These are phyloP conservation scores for Silurus aristotelis DNA, from an alignment of 2,797 vertebrate genomes.

Conservation along the genomic window DNA sequence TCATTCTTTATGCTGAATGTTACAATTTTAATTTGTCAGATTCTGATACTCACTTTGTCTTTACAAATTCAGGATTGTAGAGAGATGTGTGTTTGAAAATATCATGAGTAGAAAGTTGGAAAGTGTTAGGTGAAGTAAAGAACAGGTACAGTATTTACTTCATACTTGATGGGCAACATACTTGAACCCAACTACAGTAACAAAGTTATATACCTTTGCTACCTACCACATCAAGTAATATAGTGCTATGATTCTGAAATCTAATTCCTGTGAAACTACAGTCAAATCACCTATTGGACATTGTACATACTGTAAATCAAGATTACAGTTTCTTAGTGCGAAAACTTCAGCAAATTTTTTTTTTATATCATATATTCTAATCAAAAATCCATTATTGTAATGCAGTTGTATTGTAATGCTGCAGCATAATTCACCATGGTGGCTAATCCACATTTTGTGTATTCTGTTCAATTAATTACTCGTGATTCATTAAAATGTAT, in stretches of 20 bases:
- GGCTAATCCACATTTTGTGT: constrained; percentile 18
- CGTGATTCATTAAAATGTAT: constrained; percentile 5
- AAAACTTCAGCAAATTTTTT: not conserved
- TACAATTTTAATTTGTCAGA: not conserved
- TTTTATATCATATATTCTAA: not conserved
- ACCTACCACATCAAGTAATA: not conserved
- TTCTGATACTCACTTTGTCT: not conserved
- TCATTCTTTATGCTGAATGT: not conserved
- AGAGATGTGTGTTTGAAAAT: not conserved
- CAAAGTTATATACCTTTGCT: not conserved
- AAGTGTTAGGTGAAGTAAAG: not conserved
- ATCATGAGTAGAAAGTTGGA: not conserved
- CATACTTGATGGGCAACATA: not conserved
- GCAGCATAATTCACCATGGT: constrained; percentile 21
- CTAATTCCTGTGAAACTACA: not conserved
- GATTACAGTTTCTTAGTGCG: not conserved
- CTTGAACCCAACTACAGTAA: too few species aligned
- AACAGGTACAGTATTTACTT: not conserved
- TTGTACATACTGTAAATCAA: not conserved
- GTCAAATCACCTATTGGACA: not conserved
- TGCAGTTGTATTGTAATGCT: not conserved
- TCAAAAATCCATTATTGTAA: constrained; percentile 3
- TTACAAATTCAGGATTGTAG: not conserved
- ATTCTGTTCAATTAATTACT: constrained; percentile 18
- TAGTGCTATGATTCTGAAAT: not conserved